A percentile compares a stretch with the other conserved stretches of the same genome.
Evolutionary conservation across 2,113 vertebrate genomes (phyloP).

Genomic region (Barnardius zonarius): DNA sequence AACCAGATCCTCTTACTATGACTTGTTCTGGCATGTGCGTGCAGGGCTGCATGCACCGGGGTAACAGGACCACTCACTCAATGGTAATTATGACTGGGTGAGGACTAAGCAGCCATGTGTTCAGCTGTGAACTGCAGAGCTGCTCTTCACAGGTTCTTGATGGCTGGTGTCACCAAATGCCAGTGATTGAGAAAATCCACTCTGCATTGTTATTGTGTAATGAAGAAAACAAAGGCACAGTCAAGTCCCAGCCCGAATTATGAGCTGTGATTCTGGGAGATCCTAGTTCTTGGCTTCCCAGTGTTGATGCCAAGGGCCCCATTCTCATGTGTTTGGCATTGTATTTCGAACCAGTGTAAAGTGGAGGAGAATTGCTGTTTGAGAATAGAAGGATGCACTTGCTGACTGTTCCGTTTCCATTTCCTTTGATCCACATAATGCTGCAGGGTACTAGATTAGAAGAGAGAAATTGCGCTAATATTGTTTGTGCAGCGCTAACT

Average conservation of each 20-base stretch:
- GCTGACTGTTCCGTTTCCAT: neutral
- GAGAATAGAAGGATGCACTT: neutral
- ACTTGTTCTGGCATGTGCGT: neutral
- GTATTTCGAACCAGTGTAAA: neutral
- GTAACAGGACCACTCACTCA: neutral
- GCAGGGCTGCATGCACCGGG: neutral
- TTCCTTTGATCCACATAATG: neutral
- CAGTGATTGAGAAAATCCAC: neutral
- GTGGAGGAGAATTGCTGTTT: neutral
- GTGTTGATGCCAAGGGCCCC: neutral
- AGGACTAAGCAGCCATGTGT: neutral
- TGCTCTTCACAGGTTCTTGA: neutral
- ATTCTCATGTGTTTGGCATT: neutral
- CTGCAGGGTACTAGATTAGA: neutral
- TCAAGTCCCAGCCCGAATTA: neutral
- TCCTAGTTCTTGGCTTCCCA: neutral
- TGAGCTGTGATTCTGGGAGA: neutral
- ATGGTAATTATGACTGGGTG: neutral
- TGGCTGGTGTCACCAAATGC: neutral
- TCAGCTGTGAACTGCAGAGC: neutral
- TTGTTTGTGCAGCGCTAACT: neutral
- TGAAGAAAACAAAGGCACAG: constrained; percentile 8
- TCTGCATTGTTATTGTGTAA: neutral
- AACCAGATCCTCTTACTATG: neutral
- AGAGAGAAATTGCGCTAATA: neutral